phyloP scores from a whole-genome alignment of 2,113 vertebrate genomes.

The Paraplagusia blochii region DNA sequence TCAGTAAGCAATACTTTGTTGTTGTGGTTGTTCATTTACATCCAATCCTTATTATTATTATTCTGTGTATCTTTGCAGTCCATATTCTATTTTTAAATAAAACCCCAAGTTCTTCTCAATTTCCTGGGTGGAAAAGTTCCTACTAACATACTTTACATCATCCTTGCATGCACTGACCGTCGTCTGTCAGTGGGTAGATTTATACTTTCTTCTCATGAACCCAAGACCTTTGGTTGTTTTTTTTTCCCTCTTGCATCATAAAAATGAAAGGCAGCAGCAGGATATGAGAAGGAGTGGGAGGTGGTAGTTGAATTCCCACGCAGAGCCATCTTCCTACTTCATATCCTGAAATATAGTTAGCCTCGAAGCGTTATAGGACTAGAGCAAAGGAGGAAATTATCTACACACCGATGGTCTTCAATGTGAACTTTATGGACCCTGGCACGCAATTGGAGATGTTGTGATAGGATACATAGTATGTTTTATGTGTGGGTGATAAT shows the following conservation, averaged over 20 bases:
- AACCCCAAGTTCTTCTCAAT: too few species aligned
- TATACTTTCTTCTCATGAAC: conserved; percentile 54
- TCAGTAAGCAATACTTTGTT: too few species aligned
- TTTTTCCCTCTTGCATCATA: conserved; percentile 54
- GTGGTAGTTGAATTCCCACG: conserved; percentile 36
- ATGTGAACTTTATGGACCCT: conserved; percentile 13
- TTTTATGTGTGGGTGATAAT: too few species aligned
- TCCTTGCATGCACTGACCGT: conserved; percentile 14
- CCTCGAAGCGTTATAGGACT: conserved; percentile 29
- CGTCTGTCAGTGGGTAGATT: conserved; percentile 15
- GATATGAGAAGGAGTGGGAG: neutral
- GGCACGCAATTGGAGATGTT: neutral
- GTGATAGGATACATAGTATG: neutral
- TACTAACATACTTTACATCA: conserved; percentile 24
- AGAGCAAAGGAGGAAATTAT: conserved; percentile 41
- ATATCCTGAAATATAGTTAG: conserved; percentile 55
- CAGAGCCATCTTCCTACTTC: conserved; percentile 27
- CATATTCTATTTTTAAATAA: neutral
- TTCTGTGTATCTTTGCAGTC: conserved; percentile 2
- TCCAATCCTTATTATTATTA: conserved; percentile 4
- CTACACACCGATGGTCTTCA: conserved; percentile 21
- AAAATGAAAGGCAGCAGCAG: conserved; percentile 50
- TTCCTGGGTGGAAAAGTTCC: too few species aligned
- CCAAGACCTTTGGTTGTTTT: conserved; percentile 48
- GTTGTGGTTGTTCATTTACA: too few species aligned